Conservation (phyloP, 2,113 vertebrate species). For the Esox niger region DNA sequence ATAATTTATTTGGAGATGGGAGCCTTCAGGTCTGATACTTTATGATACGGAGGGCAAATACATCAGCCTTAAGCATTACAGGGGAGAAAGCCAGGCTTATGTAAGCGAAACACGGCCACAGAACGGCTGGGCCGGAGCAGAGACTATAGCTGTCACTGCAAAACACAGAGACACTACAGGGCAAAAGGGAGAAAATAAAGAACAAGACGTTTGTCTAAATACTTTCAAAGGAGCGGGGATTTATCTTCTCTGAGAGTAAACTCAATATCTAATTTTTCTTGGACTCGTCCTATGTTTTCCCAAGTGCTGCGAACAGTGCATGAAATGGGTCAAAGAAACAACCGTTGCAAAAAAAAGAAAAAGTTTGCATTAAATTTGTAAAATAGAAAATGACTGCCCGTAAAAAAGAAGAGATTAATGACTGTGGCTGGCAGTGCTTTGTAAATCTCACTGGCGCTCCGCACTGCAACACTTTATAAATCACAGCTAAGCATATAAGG, state of each 20-base stretch:
- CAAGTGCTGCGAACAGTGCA: constrained; percentile 71
- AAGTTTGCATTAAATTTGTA: constrained; percentile 77
- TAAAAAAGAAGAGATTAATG: constrained; percentile 79
- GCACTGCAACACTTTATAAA: constrained; percentile 82
- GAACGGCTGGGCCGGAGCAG: neutral
- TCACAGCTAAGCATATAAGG: constrained; percentile 72
- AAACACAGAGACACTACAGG: constrained; percentile 8
- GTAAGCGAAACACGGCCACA: constrained; percentile 31
- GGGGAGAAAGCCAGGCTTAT: constrained; percentile 15
- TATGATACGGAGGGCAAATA: constrained; percentile 36
- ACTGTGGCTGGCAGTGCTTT: constrained; percentile 69
- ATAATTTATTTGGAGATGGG: constrained; percentile 44
- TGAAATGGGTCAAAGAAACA: constrained; percentile 75
- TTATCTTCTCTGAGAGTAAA: constrained; percentile 69
- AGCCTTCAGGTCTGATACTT: constrained; percentile 16
- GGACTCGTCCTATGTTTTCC: constrained; percentile 73
- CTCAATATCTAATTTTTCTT: constrained; percentile 72
- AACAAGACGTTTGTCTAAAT: constrained; percentile 29
- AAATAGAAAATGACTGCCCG: constrained; percentile 77
- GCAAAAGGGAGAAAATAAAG: constrained; percentile 25
- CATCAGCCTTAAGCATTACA: constrained; percentile 40
- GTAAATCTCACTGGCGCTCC: constrained; percentile 67
- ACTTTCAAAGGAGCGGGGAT: constrained; percentile 58
- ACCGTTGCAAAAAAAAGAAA: constrained; percentile 63
- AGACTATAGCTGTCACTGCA: neutral